Evolutionary conservation across 1,140 invertebrate genomes (phyloP).

Genomic region (Microplitis mediator): DNA sequence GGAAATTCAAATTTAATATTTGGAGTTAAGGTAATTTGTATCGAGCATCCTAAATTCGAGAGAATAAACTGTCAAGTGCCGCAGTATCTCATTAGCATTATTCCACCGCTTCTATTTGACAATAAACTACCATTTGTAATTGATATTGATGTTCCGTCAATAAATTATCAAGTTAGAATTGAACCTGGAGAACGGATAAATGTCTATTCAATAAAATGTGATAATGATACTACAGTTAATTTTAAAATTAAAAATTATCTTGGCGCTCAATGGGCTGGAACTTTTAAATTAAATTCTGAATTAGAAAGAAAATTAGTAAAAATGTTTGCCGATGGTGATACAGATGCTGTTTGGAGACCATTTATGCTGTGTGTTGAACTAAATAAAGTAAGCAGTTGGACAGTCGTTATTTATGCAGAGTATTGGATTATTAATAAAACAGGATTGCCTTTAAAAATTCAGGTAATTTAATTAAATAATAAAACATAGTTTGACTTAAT

Average conservation of each 20-base stretch:
- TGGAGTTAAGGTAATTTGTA: constrained; percentile 66
- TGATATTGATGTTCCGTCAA: constrained; percentile 64
- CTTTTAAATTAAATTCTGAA: constrained; percentile 71
- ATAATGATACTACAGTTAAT: constrained; percentile 65
- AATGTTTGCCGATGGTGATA: constrained; percentile 72
- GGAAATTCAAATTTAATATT: constrained; percentile 66
- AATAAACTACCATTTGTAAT: constrained; percentile 78
- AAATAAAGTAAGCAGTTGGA: constrained; percentile 66
- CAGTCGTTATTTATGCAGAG: constrained; percentile 77
- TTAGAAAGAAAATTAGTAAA: constrained; percentile 71
- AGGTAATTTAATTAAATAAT: constrained; percentile 63
- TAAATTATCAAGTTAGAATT: constrained; percentile 66
- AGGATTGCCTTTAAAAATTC: constrained; percentile 75
- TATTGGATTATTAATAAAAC: constrained; percentile 95
- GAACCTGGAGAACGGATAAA: constrained; percentile 76
- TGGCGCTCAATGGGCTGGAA: constrained; percentile 73
- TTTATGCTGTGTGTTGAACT: constrained; percentile 72
- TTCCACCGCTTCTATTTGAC: constrained; percentile 76
- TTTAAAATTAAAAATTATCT: constrained; percentile 73
- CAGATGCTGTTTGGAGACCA: constrained; percentile 68
- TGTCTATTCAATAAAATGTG: constrained; percentile 70
- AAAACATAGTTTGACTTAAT: no score
- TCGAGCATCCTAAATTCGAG: constrained; percentile 52
- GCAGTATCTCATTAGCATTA: constrained; percentile 74
- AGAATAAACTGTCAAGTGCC: constrained; percentile 63